These are phyloP conservation scores for Sympetrum striolatum DNA, from an alignment of 2,888 invertebrate species.

Conservation along the genomic window DNA sequence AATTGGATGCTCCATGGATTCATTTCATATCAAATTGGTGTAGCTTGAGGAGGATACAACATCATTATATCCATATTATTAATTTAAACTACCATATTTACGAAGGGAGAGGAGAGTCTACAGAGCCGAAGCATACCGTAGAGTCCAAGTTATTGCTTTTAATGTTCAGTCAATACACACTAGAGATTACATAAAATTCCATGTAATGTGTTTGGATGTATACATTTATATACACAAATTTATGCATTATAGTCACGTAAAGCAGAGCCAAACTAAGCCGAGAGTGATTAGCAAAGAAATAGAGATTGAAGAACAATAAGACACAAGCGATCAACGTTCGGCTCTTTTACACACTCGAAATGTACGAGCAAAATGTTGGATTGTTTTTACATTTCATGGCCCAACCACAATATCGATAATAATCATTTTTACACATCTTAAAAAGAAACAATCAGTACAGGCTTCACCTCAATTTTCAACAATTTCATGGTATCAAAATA, in stretches of 20 bases:
- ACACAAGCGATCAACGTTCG: constrained; percentile 37
- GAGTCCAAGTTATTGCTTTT: constrained; percentile 42
- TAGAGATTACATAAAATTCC: constrained; percentile 42
- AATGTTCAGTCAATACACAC: constrained; percentile 39
- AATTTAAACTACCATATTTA: constrained; percentile 42
- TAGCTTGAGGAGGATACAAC: constrained; percentile 39
- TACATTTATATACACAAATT: constrained; percentile 50
- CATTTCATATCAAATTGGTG: constrained; percentile 40
- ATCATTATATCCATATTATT: constrained; percentile 26
- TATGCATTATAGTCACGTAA: constrained; percentile 12
- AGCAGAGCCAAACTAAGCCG: constrained; percentile 22
- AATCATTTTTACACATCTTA: constrained; percentile 23
- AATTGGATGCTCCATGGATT: background rate
- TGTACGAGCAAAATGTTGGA: constrained; percentile 22
- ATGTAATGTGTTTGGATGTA: constrained; percentile 48
- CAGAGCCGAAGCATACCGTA: constrained; percentile 39
- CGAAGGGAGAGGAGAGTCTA: constrained; percentile 39
- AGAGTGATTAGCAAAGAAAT: constrained; percentile 43
- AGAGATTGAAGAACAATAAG: background rate
- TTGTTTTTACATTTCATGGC: constrained; percentile 26
- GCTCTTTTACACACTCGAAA: constrained; percentile 2
- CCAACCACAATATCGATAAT: constrained; percentile 34
- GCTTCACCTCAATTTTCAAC: constrained; percentile 44
- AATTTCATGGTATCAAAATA: constrained; percentile 51
- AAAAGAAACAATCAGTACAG: constrained; percentile 39